Evolutionary conservation across 2,113 vertebrate species (phyloP).

Genomic region (Danio rerio): DNA sequence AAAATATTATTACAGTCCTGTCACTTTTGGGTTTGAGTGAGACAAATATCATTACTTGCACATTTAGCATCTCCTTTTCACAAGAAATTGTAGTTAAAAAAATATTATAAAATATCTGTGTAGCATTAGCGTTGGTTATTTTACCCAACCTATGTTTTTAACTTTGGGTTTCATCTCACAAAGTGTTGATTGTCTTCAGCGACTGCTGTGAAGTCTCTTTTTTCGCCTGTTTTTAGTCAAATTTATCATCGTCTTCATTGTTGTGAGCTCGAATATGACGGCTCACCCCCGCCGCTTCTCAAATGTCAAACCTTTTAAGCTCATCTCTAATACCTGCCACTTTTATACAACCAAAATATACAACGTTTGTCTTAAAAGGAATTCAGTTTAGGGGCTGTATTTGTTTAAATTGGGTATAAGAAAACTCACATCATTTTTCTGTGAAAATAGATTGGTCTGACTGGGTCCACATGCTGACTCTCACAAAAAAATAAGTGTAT

Average conservation of each 20-base stretch:
- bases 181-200: background rate
- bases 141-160: background rate
- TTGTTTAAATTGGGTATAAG: too few relatives aligned
- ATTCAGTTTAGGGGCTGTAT: too few relatives aligned
- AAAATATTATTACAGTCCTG: background rate
- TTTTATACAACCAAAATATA: too few relatives aligned
- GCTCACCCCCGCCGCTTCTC: background rate
- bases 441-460: too few relatives aligned
- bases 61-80: background rate
- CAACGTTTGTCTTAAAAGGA: too few relatives aligned
- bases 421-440: too few relatives aligned
- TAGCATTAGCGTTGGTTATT: background rate
- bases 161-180: slow-evolving; percentile 1
- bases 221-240: background rate
- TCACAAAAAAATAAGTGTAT: too few relatives aligned
- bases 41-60: background rate
- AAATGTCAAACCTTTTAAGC: slow-evolving; percentile 42
- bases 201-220: slow-evolving; percentile 5
- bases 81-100: background rate
- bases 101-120: background rate
- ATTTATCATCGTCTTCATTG: background rate
- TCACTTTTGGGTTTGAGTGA: background rate
- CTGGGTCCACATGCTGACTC: too few relatives aligned
- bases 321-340: background rate
- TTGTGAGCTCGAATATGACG: background rate